Base-by-base conservation (phyloP, 1,140 invertebrate genomes). In the Tetragonula clypearis region DNA sequence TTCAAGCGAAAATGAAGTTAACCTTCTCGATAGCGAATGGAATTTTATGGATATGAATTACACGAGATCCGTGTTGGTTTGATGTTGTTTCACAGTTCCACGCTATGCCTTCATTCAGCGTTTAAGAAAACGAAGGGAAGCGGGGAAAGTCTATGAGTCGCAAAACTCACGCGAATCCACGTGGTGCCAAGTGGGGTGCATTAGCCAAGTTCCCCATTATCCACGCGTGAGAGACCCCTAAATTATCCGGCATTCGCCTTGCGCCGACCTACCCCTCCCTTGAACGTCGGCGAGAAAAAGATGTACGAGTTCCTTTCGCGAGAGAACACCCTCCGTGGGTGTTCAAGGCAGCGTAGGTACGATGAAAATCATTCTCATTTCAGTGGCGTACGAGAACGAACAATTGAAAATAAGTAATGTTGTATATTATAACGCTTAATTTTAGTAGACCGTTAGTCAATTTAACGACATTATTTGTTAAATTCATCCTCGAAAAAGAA, bases 141-240 rank as follows among this genome's bases (percentile, higher is more conserved):
- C 80, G 55, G 53, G 68, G 86, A 60, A 78, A 87, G 73, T 78
- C 82, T 77, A 8, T 8, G 86, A 89, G 87, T 88, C 81, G 83
- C 86, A 90, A 86, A 90, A 90, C 87, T 89, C 84, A 81, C 86
- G 90, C 86, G 90, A 90, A 92, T 92, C 90, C 90, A 91, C 91
- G 86, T 91, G 83, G 90, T 93, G 92, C 93, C 93, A 94, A 94
- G 92, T 93, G 90, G 93, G 92, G 93, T 94, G 93, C 93, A 94
- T 94, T 94, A 94, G 93, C 92, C 90, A 92, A 94, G 89, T 92
- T 92, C 90, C 88, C 93, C 93, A 94, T 94, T 94, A 94, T 94
- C 93, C 91, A 94, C 92, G 93, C 92, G 92, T 93, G 92, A 93
- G 91, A 94, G 93, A 93, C 91, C 91, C 93, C 91, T 94, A 94